A percentile compares a stretch with the other conserved stretches of the same genome.
phyloP scores from a whole-genome alignment of 2,113 vertebrate species.

The Notothenia coriiceps region DNA sequence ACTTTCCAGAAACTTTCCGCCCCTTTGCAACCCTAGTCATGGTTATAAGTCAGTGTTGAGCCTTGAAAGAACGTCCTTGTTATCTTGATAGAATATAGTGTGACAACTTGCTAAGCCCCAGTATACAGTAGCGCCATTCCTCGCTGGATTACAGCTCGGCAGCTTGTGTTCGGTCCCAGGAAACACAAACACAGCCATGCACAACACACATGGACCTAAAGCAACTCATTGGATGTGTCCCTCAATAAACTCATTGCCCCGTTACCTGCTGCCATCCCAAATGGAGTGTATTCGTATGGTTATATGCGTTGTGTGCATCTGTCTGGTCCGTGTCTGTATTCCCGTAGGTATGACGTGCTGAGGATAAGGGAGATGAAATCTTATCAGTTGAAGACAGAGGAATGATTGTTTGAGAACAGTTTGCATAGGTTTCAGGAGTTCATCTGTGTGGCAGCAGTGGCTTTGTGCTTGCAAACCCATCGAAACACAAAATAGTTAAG shows the following conservation, averaged over 20 bases:
- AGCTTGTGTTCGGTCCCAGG: slow-evolving; percentile 23
- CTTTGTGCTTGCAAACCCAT: slow-evolving; percentile 25
- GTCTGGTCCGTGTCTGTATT: not conserved
- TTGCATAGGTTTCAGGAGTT: slow-evolving; percentile 42
- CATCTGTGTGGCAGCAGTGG: slow-evolving; percentile 33
- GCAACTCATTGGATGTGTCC: slow-evolving; percentile 11
- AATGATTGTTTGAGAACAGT: slow-evolving; percentile 39
- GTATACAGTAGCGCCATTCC: slow-evolving; percentile 57
- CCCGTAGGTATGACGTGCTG: not conserved
- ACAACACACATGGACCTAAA: slow-evolving; percentile 5
- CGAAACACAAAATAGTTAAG: slow-evolving; percentile 7
- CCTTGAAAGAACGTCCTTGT: slow-evolving; percentile 36
- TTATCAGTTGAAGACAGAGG: slow-evolving; percentile 52
- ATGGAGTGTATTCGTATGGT: not conserved
- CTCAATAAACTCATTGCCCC: slow-evolving; percentile 7
- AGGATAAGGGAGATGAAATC: slow-evolving; percentile 21
- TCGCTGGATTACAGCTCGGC: slow-evolving; percentile 45
- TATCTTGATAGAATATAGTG: slow-evolving; percentile 35
- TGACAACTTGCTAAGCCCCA: slow-evolving; percentile 50
- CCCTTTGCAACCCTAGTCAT: not conserved
- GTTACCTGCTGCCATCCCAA: not conserved
- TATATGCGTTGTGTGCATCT: not conserved
- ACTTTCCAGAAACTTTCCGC: too few species aligned
- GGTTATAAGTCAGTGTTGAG: slow-evolving; percentile 17
- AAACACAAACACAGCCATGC: slow-evolving; percentile 6